These are phyloP conservation scores for Ginglymostoma cirratum DNA, from an alignment of 2,113 vertebrate species.

Conservation along the genomic window DNA sequence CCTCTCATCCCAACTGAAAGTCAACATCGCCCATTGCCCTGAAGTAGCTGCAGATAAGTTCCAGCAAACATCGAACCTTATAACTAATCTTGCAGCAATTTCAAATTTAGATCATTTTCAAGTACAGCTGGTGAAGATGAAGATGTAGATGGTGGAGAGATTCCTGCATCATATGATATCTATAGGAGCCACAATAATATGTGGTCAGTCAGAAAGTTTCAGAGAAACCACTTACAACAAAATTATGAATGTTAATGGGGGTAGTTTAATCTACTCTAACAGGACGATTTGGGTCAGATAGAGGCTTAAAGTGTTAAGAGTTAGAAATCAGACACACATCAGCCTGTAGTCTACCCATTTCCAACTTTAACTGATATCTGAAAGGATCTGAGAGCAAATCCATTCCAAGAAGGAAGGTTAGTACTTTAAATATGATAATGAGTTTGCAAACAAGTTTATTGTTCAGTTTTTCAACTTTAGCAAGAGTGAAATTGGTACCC, in stretches of 20 bases:
- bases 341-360: background rate
- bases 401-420: background rate
- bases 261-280: background rate
- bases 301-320: background rate
- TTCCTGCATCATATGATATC: background rate
- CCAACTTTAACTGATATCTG: background rate
- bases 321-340: background rate
- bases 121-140: background rate
- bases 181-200: background rate
- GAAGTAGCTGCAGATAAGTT: background rate
- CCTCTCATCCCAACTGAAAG: background rate
- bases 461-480: background rate
- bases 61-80: background rate
- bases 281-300: background rate
- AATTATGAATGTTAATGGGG: background rate
- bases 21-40: background rate
- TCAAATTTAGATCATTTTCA: background rate
- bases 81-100: slow-evolving; percentile 25
- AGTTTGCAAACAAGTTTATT: background rate
- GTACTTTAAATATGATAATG: background rate
- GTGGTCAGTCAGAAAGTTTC: background rate
- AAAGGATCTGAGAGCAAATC: background rate
- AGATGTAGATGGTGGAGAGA: too few species aligned
- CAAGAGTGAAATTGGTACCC: background rate
- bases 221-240: background rate